Base-by-base conservation (phyloP, 2,797 vertebrate genomes). In the Gambelia wislizenii region DNA sequence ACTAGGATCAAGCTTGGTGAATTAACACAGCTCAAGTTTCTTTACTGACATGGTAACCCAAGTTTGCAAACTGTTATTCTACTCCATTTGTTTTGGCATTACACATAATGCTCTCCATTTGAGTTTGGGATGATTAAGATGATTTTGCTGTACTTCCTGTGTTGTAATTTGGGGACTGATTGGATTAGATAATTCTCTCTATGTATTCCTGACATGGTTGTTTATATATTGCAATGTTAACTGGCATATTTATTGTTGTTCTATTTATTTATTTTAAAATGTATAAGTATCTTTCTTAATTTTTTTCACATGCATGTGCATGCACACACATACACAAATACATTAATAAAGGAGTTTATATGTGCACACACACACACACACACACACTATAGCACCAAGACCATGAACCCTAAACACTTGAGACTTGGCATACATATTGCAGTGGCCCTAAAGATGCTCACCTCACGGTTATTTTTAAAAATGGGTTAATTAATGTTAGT, bases 1-100 rank as follows among this genome's bases (percentile, higher is more conserved):
- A 97, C 96, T 95, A 93, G 97, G 96, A 96, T 97, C 95, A 97
- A 96, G 96, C 96, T 96, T 95, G 96, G 91, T 95, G 94, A 96
- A 96, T 97, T 97, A 97, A 93, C 92, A 92, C 87, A 94, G 95
- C 94, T 96, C 96, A 91, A 93, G 93, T 95, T 94, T 95, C 86
- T 92, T 87, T 69, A 77, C 75, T 97, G 96, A 96, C 95, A 96
- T 88, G 87, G 83, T 95, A 97, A 96, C 96, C 96, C 88, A 94
- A 92, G 74, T 88, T 94, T 94, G 92, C 95, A 96, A 95, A 95
- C 93, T 91, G 89, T 96, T 96, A 97, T 96, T 95, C 95, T 95
- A 86, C 67, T 91, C 91, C 90, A 94, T 96, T 96, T 96, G 89
- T 93, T 96, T 96, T 95, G 90, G 90, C 91, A 94, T 96, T 96